A percentile compares a stretch with the other conserved stretches of the same genome.
phyloP scores from a whole-genome alignment of 2,113 vertebrate species.

The Apeltes quadracus region DNA sequence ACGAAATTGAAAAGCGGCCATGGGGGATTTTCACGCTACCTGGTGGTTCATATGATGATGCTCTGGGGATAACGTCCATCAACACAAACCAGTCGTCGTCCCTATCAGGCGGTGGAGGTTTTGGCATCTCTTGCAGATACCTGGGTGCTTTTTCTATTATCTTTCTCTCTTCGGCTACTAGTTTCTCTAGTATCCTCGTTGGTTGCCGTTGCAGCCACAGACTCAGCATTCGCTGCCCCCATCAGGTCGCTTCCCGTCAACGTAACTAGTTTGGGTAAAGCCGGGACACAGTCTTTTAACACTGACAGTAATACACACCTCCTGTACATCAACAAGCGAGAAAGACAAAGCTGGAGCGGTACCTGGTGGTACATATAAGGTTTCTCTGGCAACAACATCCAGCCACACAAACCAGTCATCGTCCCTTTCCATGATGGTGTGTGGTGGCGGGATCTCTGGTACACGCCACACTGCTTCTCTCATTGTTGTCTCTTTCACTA shows the following conservation, averaged over 20 bases:
- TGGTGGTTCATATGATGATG: conserved; percentile 38
- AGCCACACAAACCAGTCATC: conserved; percentile 73
- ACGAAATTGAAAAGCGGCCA: not conserved
- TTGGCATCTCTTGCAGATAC: conserved; percentile 18
- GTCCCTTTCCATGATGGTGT: conserved; percentile 13
- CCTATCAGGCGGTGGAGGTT: conserved; percentile 8
- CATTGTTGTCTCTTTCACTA: conserved; percentile 26
- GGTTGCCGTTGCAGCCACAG: conserved; percentile 1
- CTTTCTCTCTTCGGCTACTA: conserved; percentile 36
- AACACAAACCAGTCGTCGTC: conserved; percentile 62
- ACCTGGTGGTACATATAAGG: conserved; percentile 53
- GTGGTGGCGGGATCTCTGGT: conserved; percentile 7
- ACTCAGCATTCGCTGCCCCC: conserved; percentile 11
- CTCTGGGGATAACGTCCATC: conserved; percentile 51
- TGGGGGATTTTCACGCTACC: conserved; percentile 42
- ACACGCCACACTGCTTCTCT: not conserved
- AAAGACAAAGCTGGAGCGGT: conserved; percentile 10
- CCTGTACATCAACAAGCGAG: not conserved
- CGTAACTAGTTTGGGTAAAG: conserved; percentile 35
- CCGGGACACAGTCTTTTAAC: conserved; percentile 16
- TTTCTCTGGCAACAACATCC: conserved; percentile 48
- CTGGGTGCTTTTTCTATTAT: conserved; percentile 8
- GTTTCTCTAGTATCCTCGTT: conserved; percentile 31
- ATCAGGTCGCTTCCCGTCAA: not conserved
- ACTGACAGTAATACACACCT: not conserved